Conservation (phyloP, 2,888 invertebrate genomes). For the Macrophya annulata region DNA sequence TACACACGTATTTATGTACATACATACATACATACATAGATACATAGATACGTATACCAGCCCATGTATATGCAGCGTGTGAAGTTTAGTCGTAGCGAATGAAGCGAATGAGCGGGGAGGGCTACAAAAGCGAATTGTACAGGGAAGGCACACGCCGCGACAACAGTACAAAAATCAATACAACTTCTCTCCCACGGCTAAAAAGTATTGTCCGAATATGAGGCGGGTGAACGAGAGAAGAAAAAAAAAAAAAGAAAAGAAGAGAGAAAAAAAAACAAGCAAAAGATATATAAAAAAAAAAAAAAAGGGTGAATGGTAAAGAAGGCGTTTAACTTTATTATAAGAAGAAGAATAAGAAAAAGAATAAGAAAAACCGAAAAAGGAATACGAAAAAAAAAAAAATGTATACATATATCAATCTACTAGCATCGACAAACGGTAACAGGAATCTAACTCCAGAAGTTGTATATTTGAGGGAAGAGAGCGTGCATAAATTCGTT, state of each 20-base stretch:
- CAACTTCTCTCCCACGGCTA: conserved; percentile 54
- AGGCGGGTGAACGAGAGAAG: conserved; percentile 7
- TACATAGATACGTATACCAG: background rate
- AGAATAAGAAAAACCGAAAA: background rate
- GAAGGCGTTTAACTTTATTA: conserved; percentile 23
- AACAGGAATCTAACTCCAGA: background rate
- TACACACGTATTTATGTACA: background rate
- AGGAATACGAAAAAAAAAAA: conserved; percentile 5
- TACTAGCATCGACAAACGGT: conserved; percentile 16
- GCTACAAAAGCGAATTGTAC: conserved; percentile 51
- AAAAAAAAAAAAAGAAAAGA: background rate
- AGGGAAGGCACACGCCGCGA: conserved; percentile 60
- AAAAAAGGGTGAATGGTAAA: background rate
- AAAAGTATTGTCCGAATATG: conserved; percentile 58
- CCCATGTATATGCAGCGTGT: background rate
- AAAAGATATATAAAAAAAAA: background rate
- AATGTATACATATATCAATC: background rate
- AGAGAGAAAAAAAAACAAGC: conserved; percentile 32
- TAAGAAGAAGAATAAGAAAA: background rate
- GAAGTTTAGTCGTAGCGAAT: conserved; percentile 44
- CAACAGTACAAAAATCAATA: conserved; percentile 68
- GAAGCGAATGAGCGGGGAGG: conserved; percentile 46
- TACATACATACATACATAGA: background rate
- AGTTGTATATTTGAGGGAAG: conserved; percentile 24
- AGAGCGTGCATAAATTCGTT: conserved; percentile 55